Evolutionary conservation across 2,797 vertebrate genomes (phyloP).

Genomic region (Ispidina picta): DNA sequence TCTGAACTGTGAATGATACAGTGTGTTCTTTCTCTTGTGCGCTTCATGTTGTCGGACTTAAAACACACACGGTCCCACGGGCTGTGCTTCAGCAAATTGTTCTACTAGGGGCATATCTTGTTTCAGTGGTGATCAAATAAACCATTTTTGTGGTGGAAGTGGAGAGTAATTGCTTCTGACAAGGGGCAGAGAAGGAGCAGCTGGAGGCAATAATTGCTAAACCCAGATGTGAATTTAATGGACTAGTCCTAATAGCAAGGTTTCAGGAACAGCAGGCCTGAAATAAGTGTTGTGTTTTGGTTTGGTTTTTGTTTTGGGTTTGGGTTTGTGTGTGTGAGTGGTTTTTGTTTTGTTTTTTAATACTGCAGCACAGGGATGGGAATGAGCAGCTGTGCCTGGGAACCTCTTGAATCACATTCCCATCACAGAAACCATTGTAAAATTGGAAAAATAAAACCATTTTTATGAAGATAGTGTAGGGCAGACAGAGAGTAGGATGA

Average conservation of each 20-base stretch:
- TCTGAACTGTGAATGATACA: neutral
- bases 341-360: neutral
- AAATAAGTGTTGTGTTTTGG: neutral
- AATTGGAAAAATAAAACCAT: neutral
- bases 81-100: constrained; percentile 23
- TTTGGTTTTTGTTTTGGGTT: neutral
- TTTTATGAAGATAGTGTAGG: neutral
- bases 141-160: constrained; percentile 30
- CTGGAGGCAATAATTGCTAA: constrained; percentile 55
- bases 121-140: constrained; percentile 43
- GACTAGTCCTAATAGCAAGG: neutral
- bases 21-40: neutral
- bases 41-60: neutral
- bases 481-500: neutral
- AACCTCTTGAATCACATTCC: neutral
- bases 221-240: constrained; percentile 33
- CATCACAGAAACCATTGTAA: neutral
- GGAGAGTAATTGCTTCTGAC: constrained; percentile 42
- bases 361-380: neutral
- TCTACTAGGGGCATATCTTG: neutral
- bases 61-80: neutral
- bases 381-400: neutral
- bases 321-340: too few species aligned
- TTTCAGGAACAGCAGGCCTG: neutral
- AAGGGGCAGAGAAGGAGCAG: constrained; percentile 37